Base-by-base conservation (phyloP, 2,113 vertebrate species). In the Microcebus ravelobensis region DNA sequence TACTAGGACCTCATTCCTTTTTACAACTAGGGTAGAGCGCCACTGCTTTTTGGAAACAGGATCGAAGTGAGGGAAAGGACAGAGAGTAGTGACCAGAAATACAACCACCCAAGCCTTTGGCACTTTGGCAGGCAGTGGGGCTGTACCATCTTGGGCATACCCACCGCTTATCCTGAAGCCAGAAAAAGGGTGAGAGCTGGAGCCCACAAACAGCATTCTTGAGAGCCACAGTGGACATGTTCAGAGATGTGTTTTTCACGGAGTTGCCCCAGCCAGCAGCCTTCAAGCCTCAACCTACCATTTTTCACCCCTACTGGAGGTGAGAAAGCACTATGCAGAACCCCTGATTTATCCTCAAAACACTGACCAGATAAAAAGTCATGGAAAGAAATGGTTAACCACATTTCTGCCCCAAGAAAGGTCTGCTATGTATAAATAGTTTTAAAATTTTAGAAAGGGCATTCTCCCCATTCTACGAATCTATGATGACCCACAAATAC, bases 341-440 rank as follows among this genome's bases (percentile, higher is more conserved):
- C 34, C 20, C 61, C 50, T 59, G 39, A 61, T 57, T n/a, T 85
- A 74, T 61, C 70, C 55, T 94, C 27, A 52, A 77, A 42, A 50
- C 17, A 34, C 20, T 87, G 85, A 45, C 31, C 63, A 67, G 63
- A 81, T 52, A 50, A 91, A 95, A 94, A 65, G n/a, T 93, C 87
- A 90, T 23, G 6, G 63, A 21, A 92, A 80, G 11, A 50, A 71
- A 70, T 2, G 29, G 63, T 87, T 81, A 94, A 39, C 45, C 74
- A 70, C 42, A 84, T 63, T 88, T 68, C 3, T 10, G n/a, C n/a
- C 63, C 70, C 42, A 68, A 42, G 76, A 95, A 95, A 95, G 13
- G 88, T 27, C n/a, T 71, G 20, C 65, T 84, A 71, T 36, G 80
- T 91, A 82, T n/a, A 96, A 85, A 91, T 82, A 90, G 71, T 82